phyloP scores from a whole-genome alignment of 2,113 vertebrate genomes.

The Limanda limanda region DNA sequence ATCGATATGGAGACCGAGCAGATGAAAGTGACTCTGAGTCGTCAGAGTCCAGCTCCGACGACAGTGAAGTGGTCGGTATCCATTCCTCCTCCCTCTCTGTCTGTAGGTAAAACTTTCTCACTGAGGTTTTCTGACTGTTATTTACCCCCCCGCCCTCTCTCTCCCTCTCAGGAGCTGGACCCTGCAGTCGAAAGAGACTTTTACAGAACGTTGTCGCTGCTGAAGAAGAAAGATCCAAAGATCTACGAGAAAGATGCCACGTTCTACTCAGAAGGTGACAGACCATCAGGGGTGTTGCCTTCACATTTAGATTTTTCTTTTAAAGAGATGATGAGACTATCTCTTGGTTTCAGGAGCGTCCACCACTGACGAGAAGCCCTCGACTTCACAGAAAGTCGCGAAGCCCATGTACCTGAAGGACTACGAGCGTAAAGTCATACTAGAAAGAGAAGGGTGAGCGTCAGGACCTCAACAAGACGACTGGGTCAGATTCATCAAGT shows the following conservation, averaged over 20 bases:
- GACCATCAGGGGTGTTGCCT: rapidly evolving
- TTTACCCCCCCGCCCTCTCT: neutral
- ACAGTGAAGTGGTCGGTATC: conserved; percentile 82
- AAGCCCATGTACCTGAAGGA: conserved; percentile 92
- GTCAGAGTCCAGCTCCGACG: conserved; percentile 86
- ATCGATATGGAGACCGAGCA: conserved; percentile 84
- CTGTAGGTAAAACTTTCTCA: neutral
- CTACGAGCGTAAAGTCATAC: conserved; percentile 90
- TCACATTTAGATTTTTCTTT: neutral
- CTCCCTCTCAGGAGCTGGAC: conserved; percentile 83
- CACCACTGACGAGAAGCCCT: conserved; percentile 54
- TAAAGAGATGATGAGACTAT: neutral
- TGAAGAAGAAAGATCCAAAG: conserved; percentile 91
- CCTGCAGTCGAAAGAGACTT: conserved; percentile 87
- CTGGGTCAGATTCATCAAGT: neutral
- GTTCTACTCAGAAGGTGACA: conserved; percentile 83
- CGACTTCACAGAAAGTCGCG: conserved; percentile 72
- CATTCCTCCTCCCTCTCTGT: neutral
- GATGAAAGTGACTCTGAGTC: conserved; percentile 74
- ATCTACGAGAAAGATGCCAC: conserved; percentile 86
- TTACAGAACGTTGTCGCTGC: conserved; percentile 88
- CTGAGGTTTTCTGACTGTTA: neutral
- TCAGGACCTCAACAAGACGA: neutral
- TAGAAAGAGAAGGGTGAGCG: conserved; percentile 90
- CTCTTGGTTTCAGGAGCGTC: conserved; percentile 37